Conservation (phyloP, 2,113 vertebrate species). For the Poeciliopsis occidentalis region DNA sequence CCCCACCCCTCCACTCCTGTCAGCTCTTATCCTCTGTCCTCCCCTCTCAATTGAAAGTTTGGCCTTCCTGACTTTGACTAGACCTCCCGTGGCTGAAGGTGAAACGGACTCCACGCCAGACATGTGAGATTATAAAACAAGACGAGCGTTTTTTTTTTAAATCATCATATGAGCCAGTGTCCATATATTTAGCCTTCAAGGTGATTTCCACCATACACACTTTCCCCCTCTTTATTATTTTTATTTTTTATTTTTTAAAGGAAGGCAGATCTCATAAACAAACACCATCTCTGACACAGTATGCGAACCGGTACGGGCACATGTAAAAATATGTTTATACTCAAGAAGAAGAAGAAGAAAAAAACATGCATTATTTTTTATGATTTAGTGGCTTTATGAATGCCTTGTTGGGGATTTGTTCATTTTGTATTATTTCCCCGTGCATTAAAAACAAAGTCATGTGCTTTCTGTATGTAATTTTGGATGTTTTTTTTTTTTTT, state of each 20-base stretch:
- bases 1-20: slow-evolving; percentile 6
- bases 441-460: slow-evolving; percentile 85
- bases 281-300: slow-evolving; percentile 37
- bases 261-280: slow-evolving; percentile 29
- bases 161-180: slow-evolving; percentile 53
- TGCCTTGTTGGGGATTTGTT: slow-evolving; percentile 82
- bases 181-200: slow-evolving; percentile 38
- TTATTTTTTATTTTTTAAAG: slow-evolving; percentile 19
- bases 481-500: slow-evolving; percentile 67
- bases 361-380: slow-evolving; percentile 91
- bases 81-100: slow-evolving; percentile 51
- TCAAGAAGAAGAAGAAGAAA: slow-evolving; percentile 59
- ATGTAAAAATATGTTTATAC: slow-evolving; percentile 97
- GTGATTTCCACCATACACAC: slow-evolving; percentile 7
- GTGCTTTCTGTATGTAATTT: slow-evolving; percentile 85
- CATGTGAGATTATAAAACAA: slow-evolving; percentile 68
- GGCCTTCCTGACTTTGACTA: slow-evolving; percentile 54
- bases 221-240: no score
- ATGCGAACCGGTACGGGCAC: slow-evolving; percentile 80
- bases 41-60: slow-evolving; percentile 62
- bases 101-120: slow-evolving; percentile 27
- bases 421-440: slow-evolving; percentile 80
- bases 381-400: slow-evolving; percentile 90
- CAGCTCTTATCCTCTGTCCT: slow-evolving; percentile 41
- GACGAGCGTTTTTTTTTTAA: slow-evolving; percentile 47